phyloP scores from a whole-genome alignment of 2,888 invertebrate genomes.

The Diplolepis rosae region DNA sequence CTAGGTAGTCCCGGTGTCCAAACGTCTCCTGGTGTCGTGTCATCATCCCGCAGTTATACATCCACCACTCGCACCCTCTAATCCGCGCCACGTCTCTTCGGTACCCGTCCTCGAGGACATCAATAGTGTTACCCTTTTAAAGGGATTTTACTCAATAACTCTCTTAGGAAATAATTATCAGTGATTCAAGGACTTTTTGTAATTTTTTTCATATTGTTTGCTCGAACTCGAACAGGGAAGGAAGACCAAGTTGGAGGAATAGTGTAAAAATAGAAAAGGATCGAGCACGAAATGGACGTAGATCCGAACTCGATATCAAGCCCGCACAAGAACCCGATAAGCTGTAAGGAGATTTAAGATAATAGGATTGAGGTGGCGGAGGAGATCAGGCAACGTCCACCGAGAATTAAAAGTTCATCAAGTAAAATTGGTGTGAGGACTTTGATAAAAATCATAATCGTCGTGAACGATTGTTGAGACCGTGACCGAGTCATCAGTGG shows the following conservation, averaged over 20 bases:
- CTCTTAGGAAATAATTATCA: no score
- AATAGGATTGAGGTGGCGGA: constrained; percentile 21
- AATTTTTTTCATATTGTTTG: no score
- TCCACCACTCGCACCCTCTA: constrained; percentile 33
- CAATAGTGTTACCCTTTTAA: neutral
- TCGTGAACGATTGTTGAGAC: constrained; percentile 36
- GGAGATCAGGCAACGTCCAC: constrained; percentile 34
- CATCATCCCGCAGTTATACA: constrained; percentile 35
- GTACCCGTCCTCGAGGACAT: neutral
- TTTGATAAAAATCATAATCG: neutral
- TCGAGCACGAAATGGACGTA: constrained; percentile 53
- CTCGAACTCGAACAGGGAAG: constrained; percentile 31
- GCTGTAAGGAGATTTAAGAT: constrained; percentile 13
- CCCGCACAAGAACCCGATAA: constrained; percentile 34
- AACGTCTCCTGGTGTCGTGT: constrained; percentile 53
- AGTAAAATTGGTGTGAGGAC: neutral
- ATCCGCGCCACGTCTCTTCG: constrained; percentile 25
- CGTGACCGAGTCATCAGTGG: constrained; percentile 37
- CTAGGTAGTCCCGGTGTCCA: constrained; percentile 74
- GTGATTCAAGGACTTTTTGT: constrained; percentile 7
- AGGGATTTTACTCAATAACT: no score
- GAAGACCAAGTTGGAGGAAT: neutral
- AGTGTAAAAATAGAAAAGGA: constrained; percentile 5
- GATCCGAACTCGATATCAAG: constrained; percentile 49
- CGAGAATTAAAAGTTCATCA: neutral